Conservation (phyloP, 2,888 invertebrate species). For the Drosophila leonis region DNA sequence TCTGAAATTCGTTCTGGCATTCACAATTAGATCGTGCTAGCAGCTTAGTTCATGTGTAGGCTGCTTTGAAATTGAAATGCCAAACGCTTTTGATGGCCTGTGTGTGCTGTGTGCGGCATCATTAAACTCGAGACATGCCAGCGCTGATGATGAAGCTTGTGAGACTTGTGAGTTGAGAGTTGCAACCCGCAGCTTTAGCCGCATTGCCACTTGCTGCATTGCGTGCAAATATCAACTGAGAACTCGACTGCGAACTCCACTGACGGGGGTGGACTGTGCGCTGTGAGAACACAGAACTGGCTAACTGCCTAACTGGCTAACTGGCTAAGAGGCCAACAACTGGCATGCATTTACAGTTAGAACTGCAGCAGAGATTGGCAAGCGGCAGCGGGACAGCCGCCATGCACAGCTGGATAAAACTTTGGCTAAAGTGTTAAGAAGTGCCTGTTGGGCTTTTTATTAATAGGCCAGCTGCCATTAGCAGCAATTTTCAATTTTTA, state of each 20-base stretch:
- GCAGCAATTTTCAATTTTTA: conserved; percentile 79
- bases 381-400: not conserved
- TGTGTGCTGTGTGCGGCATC: conserved; percentile 70
- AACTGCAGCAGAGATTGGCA: conserved; percentile 5
- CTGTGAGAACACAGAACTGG: conserved; percentile 67
- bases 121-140: conserved; percentile 63
- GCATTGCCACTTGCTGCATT: conserved; percentile 53
- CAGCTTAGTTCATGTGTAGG: conserved; percentile 43
- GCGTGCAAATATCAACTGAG: conserved; percentile 73
- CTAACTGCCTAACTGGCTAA: conserved; percentile 28
- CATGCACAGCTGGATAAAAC: conserved; percentile 52
- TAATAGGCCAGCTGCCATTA: conserved; percentile 71
- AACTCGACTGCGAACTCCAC: conserved; percentile 33
- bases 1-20: conserved; percentile 26
- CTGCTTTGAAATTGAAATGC: conserved; percentile 74
- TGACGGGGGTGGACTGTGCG: conserved; percentile 69
- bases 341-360: conserved; percentile 76
- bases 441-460: conserved; percentile 55
- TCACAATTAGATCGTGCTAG: not conserved
- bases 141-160: conserved; percentile 33
- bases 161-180: conserved; percentile 21
- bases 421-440: conserved; percentile 64
- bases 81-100: conserved; percentile 69
- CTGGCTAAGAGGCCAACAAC: conserved; percentile 26
- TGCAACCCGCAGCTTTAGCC: conserved; percentile 45